phyloP scores from a whole-genome alignment of 1,140 invertebrate species.

The Rhyzopertha dominica region DNA sequence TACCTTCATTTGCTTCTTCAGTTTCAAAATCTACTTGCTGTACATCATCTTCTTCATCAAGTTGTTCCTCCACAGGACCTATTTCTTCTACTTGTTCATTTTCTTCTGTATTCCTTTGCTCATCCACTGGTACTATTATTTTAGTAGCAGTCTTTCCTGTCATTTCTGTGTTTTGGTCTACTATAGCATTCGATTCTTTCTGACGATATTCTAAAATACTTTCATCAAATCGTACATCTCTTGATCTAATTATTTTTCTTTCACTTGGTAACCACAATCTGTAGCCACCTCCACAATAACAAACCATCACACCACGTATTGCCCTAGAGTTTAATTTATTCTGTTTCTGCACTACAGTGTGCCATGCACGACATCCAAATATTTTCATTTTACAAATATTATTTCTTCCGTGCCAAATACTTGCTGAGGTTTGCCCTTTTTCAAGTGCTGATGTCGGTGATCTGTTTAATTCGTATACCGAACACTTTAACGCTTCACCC shows the following conservation, averaged over 20 bases:
- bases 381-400: conserved; percentile 17
- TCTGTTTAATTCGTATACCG: conserved; percentile 35
- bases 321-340: conserved; percentile 14
- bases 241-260: conserved; percentile 12
- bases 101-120: conserved; percentile 6
- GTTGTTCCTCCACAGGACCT: not conserved
- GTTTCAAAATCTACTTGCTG: conserved; percentile 8
- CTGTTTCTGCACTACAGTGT: conserved; percentile 14
- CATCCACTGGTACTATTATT: not conserved
- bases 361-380: conserved; percentile 22
- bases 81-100: not conserved
- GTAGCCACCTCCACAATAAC: conserved; percentile 17
- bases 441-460: conserved; percentile 14
- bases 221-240: conserved; percentile 18
- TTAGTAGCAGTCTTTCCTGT: conserved; percentile 7
- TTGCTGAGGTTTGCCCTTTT: conserved; percentile 13
- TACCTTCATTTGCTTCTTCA: conserved; percentile 6
- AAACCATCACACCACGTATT: conserved; percentile 8
- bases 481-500: conserved; percentile 33
- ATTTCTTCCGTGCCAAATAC: conserved; percentile 18
- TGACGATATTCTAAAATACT: conserved; percentile 10
- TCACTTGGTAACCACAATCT: conserved; percentile 13
- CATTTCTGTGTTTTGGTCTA: conserved; percentile 1
- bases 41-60: not conserved
- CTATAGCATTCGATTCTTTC: too few species aligned